Conservation (phyloP, 2,113 vertebrate species). For the Gopherus flavomarginatus region DNA sequence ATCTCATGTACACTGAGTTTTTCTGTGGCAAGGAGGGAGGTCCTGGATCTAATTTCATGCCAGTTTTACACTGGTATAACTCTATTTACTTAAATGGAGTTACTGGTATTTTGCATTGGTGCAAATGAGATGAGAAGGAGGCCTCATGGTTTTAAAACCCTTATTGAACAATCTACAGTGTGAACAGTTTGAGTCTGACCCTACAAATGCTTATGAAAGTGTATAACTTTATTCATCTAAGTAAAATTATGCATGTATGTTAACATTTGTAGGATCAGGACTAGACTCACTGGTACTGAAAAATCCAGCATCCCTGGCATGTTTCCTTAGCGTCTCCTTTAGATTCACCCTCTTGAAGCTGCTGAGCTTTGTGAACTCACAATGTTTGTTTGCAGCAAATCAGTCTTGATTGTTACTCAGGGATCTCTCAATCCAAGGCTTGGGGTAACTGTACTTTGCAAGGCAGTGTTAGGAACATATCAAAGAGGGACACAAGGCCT, state of each 20-base stretch:
- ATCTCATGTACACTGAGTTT: neutral
- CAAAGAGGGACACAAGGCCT: neutral
- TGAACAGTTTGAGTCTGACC: neutral
- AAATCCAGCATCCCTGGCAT: neutral
- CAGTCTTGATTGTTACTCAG: neutral
- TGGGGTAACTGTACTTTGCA: neutral
- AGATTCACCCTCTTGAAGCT: neutral
- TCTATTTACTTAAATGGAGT: neutral
- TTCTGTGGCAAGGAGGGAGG: neutral
- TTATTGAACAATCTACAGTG: neutral
- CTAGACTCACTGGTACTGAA: neutral
- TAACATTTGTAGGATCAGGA: neutral
- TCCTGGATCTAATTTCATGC: neutral
- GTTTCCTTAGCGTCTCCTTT: neutral
- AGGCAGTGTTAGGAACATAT: neutral
- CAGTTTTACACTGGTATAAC: neutral
- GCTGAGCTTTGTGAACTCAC: neutral
- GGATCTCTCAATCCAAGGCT: neutral
- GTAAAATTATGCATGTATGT: slow-evolving; percentile 22
- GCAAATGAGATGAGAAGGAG: slow-evolving; percentile 14
- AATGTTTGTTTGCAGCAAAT: neutral
- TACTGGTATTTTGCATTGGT: neutral
- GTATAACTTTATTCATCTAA: neutral
- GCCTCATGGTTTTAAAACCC: slow-evolving; percentile 24
- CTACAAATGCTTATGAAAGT: neutral